Base-by-base conservation (phyloP, 2,888 invertebrate species). In the Alcis repandata region DNA sequence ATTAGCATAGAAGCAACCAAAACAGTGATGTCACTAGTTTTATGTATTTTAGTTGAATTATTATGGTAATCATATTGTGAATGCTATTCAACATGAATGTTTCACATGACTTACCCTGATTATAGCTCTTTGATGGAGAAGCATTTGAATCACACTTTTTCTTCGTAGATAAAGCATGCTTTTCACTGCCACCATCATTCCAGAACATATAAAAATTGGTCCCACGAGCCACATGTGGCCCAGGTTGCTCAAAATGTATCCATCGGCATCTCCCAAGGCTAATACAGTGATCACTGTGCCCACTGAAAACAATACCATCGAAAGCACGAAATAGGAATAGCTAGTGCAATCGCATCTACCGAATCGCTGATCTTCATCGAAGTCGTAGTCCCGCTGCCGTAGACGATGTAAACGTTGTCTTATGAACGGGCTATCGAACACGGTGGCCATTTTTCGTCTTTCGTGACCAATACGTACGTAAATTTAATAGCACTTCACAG, bases 221-320 rank as follows among this genome's bases (percentile, higher is more conserved):
- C 95, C 95, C 65, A 95, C 95, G 15, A 95, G 92, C 95, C 95
- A 95, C 95, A 95, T 95, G 90, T 95, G 95, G 68, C 95, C 95
- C 74, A 95, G 88, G 86, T 94, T 94, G 73, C 87, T 94, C 73
- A 95, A 93, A 75, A 95, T 92, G 75, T 94, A 94, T 57, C 94
- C 95, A 85, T 95, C 94, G 61, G 94, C 92, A 79, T 95, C 95
- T 68, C 95, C 95, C 73, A 95, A 88, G 51, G 95, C 95, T 63
- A 95, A 84, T 60, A 95, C 95, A 68, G 95, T 95, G 72, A 95
- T 95, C 65, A 95, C 94, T 58, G 95, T 95, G 48, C 95, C 95
- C 58, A 95, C 94, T 41, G 94, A 94, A 86, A 95, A 95, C 66
- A 95, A 86, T 52, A 95, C 93, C 88, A 95, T 91, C 52, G 95